Evolutionary conservation across 1,140 invertebrate genomes (phyloP).

Genomic region (Lasioglossum baleicum): DNA sequence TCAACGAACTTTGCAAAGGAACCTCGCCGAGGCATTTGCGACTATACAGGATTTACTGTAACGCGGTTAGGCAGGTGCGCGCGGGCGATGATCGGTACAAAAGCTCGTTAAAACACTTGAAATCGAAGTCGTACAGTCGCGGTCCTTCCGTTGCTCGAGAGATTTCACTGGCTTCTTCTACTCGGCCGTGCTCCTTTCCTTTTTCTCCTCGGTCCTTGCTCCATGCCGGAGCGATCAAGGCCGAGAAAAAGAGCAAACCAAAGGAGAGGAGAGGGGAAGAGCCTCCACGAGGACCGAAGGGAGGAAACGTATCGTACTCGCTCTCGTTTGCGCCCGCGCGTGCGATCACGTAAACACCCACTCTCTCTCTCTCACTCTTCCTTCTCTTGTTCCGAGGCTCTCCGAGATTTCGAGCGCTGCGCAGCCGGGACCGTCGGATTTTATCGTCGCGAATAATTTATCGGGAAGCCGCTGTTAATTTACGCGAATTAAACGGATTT

Average conservation of each 20-base stretch:
- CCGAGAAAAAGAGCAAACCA: constrained; percentile 65
- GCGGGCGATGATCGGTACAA: too few species aligned
- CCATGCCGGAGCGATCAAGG: constrained; percentile 62
- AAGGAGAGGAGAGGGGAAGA: background rate
- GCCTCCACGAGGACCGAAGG: background rate
- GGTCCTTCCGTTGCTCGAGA: constrained; percentile 10
- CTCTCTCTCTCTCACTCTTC: too few species aligned
- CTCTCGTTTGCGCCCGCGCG: constrained; percentile 29
- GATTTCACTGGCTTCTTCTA: constrained; percentile 53
- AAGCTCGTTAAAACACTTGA: too few species aligned
- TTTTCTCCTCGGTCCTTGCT: constrained; percentile 55
- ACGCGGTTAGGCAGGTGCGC: too few species aligned
- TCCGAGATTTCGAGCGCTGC: constrained; percentile 25
- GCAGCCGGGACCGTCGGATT: background rate
- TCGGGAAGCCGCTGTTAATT: background rate
- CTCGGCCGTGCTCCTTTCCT: constrained; percentile 41
- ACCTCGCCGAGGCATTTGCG: too few species aligned
- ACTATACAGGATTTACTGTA: too few species aligned
- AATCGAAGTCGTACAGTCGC: too few species aligned
- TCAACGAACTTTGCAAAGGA: too few species aligned
- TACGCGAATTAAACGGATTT: background rate
- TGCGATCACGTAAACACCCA: constrained; percentile 7
- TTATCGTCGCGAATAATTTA: constrained; percentile 2
- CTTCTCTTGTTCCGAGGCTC: too few species aligned
- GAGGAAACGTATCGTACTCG: constrained; percentile 49